Evolutionary conservation across 1,140 invertebrate genomes (phyloP), one percentile per base, ranked within the genome.

Genomic region (Hycleus cichorii): DNA sequence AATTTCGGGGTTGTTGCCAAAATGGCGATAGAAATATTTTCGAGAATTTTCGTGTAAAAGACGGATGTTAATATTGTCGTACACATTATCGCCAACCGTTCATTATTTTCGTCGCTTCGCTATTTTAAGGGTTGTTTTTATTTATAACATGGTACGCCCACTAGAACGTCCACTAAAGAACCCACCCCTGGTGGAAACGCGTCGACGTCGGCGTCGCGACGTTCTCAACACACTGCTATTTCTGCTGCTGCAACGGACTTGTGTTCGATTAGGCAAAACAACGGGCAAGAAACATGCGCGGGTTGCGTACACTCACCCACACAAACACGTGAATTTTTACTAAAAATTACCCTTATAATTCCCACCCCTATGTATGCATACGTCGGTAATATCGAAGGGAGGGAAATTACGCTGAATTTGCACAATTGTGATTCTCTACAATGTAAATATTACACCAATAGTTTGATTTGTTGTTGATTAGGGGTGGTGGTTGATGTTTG

Each of bases 131-230:
- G 18, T 18, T 18, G 18, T 18, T 18, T 18, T 18, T 32, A 32
- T 32, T 32, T 32, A 32, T 4, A 32, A 32, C 4, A 49, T 56
- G 60, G 60, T 62, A 62, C 60, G 60, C 60, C 60, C 60, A 62
- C 60, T 57, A 51, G 32, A 32, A 7, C 32, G 7, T 7, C 32
- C 32, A 5, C 32, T 7, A 7, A 32, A 32, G 18, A 32, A 32
- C 2, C 32, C 7, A 32, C 32, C 32, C 32, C 32, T 18, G 18
- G 18, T 45, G 48, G 49, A 58, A 50, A 51, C 56, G 45, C 51
- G 12, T 45, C 60, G 56, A 55, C 60, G 56, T 39, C 39, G 32
- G 47, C 51, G 60, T 51, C 56, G 51, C 56, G 60, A 59, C 57
- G 56, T 56, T 44, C 47, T 55, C 56, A 32, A 32, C 27, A 48